A percentile compares a stretch with the other conserved stretches of the same genome.
Evolutionary conservation across 2,113 vertebrate species (phyloP).

Genomic region (Collichthys lucidus): DNA sequence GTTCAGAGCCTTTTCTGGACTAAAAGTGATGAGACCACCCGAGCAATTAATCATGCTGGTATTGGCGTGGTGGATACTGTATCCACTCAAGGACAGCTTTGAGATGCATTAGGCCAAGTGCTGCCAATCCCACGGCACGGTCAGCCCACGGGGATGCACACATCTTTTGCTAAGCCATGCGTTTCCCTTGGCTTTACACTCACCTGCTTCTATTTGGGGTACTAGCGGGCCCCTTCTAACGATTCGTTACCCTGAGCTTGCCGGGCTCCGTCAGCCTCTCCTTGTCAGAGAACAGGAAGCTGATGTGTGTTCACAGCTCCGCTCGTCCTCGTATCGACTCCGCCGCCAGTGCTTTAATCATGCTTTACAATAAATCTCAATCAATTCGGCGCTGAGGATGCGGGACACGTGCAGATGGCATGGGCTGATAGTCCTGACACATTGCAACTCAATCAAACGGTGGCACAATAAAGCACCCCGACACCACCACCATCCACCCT

Average conservation of each 20-base stretch:
- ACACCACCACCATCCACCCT: neutral
- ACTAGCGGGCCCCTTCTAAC: constrained; percentile 21
- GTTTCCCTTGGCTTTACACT: constrained; percentile 16
- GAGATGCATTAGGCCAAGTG: constrained; percentile 72
- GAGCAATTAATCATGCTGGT: constrained; percentile 78
- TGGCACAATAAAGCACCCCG: constrained; percentile 52
- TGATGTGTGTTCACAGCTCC: constrained; percentile 55
- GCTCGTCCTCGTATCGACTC: constrained; percentile 59
- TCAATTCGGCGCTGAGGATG: constrained; percentile 67
- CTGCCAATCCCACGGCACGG: constrained; percentile 60
- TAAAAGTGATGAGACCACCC: constrained; percentile 68
- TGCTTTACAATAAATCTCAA: constrained; percentile 79
- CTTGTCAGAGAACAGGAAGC: constrained; percentile 65
- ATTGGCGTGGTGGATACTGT: constrained; percentile 74
- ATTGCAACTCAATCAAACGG: constrained; percentile 75
- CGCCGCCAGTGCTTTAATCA: constrained; percentile 73
- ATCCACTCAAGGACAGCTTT: constrained; percentile 74
- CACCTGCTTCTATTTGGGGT: constrained; percentile 47
- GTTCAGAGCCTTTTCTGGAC: constrained; percentile 61
- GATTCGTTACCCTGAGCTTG: constrained; percentile 51
- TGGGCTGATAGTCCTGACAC: constrained; percentile 76
- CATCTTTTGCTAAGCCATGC: constrained; percentile 47
- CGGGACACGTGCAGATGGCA: constrained; percentile 74
- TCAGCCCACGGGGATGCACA: constrained; percentile 20
- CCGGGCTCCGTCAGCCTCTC: constrained; percentile 49